Conservation (phyloP, 2,113 vertebrate genomes). For the Sphaerodactylus townsendi region DNA sequence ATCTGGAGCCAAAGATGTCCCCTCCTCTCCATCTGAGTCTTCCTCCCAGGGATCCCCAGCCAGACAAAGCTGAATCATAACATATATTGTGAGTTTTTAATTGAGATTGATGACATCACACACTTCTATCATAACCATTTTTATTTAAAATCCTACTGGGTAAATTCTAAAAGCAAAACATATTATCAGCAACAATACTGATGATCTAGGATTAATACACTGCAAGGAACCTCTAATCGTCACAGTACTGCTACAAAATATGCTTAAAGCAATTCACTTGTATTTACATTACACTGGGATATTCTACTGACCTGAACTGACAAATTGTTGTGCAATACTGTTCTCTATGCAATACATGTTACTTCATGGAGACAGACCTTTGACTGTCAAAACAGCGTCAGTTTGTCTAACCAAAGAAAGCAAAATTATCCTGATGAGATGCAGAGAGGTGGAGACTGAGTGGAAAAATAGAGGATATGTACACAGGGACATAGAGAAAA, state of each 20-base stretch:
- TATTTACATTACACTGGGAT: slow-evolving; percentile 17
- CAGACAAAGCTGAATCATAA: too few relatives aligned
- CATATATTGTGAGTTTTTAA: too few relatives aligned
- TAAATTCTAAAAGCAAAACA: slow-evolving; percentile 11
- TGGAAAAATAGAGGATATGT: background rate
- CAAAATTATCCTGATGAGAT: slow-evolving; percentile 33
- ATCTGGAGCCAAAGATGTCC: too few relatives aligned
- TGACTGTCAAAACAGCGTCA: slow-evolving; percentile 40
- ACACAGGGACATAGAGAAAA: background rate
- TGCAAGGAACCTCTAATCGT: background rate
- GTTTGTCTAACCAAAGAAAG: slow-evolving; percentile 48
- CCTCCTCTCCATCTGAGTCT: too few relatives aligned
- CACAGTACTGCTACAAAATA: background rate
- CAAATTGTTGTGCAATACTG: slow-evolving; percentile 45
- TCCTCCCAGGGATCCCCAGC: too few relatives aligned
- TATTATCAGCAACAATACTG: background rate
- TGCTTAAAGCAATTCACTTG: background rate
- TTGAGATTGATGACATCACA: background rate
- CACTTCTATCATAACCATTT: background rate
- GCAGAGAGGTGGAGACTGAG: background rate
- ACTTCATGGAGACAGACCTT: slow-evolving; percentile 52
- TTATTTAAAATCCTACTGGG: background rate
- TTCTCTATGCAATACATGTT: slow-evolving; percentile 30
- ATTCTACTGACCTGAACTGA: slow-evolving; percentile 39
- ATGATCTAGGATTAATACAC: background rate